Base-by-base conservation (phyloP, 2,888 invertebrate species). In the Eupithecia tripunctaria region DNA sequence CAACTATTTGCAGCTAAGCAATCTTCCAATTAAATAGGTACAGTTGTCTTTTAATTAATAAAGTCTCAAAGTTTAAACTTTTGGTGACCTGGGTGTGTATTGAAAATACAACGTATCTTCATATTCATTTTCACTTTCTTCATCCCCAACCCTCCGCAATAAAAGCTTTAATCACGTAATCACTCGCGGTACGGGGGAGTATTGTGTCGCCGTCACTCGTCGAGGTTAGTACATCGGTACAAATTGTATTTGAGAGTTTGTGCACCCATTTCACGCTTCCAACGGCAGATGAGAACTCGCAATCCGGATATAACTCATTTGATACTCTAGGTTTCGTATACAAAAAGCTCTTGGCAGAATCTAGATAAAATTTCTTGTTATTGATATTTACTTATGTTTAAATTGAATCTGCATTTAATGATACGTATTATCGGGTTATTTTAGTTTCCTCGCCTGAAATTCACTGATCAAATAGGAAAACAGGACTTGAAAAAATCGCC, bases 161-260 rank as follows among this genome's bases (percentile, higher is more conserved):
- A 56, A 25, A 56, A 56, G 56, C 25, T 21, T 25, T 25, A 25
- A 21, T 25, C 56, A 12, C 5, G 25, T 56, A 56, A 56, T 56
- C 56, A 12, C 56, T 56, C 25, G 1, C 21, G 56, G 14, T n/a
- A 14, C 25, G 25, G 56, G 12, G n/a, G 21, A 12, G 56, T 25
- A 56, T 25, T 56, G 25, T 25, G 56, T 25, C 25, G 47, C 21
- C 47, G 56, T 25, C 56, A 56, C 56, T 25, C 56, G 14, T 56
- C 21, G 4, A 25, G 83, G 78, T 83, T 84, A 85, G 82, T 82
- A 84, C 84, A 84, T 72, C 71, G 67, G 64, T 82, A 82, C 80
- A 86, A 89, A 89, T 88, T 87, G 85, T 88, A 84, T 89, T 88
- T 85, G 84, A 76, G 82, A 88, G 87, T 88, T 87, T 86, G 85